These are phyloP conservation scores for Chionodraco myersi DNA, from an alignment of 2,113 vertebrate genomes.

Conservation along the genomic window DNA sequence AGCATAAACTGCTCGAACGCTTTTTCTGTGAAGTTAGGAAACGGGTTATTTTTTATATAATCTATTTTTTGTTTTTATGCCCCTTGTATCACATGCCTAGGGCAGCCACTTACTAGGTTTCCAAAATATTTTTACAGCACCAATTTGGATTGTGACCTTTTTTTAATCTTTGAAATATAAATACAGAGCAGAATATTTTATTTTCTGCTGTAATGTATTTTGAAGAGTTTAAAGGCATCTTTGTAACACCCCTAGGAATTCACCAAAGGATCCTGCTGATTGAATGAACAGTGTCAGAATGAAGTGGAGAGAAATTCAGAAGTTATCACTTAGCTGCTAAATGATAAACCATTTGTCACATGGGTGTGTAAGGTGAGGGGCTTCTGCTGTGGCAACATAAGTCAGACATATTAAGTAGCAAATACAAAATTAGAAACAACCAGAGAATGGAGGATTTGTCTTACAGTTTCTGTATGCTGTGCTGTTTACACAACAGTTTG, in stretches of 20 bases:
- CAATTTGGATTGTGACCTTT: not conserved
- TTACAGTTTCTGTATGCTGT: constrained; percentile 7
- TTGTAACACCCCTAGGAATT: constrained; percentile 13
- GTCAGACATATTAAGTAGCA: constrained; percentile 6
- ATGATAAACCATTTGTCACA: constrained; percentile 49
- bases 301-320: constrained; percentile 3
- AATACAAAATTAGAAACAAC: constrained; percentile 18
- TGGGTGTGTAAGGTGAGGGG: constrained; percentile 23
- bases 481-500: constrained; percentile 54
- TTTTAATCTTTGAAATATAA: not conserved
- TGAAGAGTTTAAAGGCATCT: not conserved
- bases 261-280: constrained; percentile 23
- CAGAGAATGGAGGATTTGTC: constrained; percentile 17
- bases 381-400: constrained; percentile 10
- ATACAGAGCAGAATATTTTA: not conserved
- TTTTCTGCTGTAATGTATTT: not conserved
- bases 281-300: constrained; percentile 12
- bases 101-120: not conserved
- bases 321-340: constrained; percentile 21
- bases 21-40: not conserved
- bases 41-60: not conserved
- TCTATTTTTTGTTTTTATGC: not conserved
- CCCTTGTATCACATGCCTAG: not conserved
- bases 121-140: not conserved
- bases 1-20: constrained; percentile 5